A percentile compares a stretch with the other conserved stretches of the same genome.
Conservation (phyloP, 2,113 vertebrate genomes). For the Neodon shergylaensis region DNA sequence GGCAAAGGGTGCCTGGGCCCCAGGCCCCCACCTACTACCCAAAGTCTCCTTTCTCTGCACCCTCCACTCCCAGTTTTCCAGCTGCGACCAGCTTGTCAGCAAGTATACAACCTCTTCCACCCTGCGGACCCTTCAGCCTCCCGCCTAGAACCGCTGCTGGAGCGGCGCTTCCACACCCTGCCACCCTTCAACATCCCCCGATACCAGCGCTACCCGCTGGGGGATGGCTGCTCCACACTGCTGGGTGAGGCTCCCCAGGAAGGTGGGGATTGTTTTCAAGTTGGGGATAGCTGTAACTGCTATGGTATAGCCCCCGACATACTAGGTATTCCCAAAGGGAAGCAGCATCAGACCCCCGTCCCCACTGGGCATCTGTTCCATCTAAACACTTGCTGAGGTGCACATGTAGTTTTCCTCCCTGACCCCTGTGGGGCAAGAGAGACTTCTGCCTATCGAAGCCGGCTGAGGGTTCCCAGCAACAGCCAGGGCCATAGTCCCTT, state of each 20-base stretch:
- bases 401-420: accelerated
- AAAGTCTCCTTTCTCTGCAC: neutral
- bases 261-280: neutral
- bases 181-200: slow-evolving; percentile 94
- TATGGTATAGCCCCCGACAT: neutral
- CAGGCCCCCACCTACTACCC: no score
- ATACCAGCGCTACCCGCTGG: slow-evolving; percentile 97
- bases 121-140: slow-evolving; percentile 98
- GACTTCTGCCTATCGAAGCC: neutral
- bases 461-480: no score
- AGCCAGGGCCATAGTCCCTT: neutral
- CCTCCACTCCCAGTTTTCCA: slow-evolving; percentile 84
- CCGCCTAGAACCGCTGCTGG: slow-evolving; percentile 96
- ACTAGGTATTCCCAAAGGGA: neutral
- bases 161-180: slow-evolving; percentile 94
- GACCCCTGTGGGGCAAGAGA: neutral
- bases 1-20: neutral
- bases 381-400: neutral
- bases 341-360: neutral
- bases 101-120: slow-evolving; percentile 99
- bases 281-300: neutral
- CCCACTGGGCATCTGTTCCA: neutral
- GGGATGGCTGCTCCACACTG: slow-evolving; percentile 94
- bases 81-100: slow-evolving; percentile 96
- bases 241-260: slow-evolving; percentile 84